Conservation (phyloP, 2,797 vertebrate species). For the Telmatherina bonti region DNA sequence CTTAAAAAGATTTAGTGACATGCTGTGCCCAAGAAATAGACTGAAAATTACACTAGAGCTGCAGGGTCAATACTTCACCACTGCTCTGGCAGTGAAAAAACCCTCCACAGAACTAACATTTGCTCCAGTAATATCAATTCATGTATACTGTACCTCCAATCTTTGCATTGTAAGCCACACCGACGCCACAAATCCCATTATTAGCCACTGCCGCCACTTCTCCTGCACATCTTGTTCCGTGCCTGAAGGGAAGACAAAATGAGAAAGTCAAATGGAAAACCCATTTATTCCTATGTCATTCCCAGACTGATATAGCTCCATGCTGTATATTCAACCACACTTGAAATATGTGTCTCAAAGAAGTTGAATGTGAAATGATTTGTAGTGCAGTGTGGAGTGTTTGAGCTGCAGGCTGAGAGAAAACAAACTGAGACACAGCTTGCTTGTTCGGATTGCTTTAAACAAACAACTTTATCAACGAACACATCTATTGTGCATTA, state of each 20-base stretch:
- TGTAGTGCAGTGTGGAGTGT: constrained; percentile 24
- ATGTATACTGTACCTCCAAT: constrained; percentile 84
- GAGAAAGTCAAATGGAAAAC: constrained; percentile 31
- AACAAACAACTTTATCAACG: constrained; percentile 51
- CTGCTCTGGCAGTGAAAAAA: constrained; percentile 25
- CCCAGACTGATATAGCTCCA: constrained; percentile 30
- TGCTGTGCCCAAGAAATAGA: constrained; percentile 41
- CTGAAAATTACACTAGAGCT: constrained; percentile 47
- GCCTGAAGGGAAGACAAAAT: constrained; percentile 77
- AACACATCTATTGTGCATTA: constrained; percentile 36
- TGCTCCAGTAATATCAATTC: constrained; percentile 20
- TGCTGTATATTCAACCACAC: constrained; percentile 2
- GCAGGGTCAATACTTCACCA: constrained; percentile 32
- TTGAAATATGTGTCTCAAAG: constrained; percentile 25
- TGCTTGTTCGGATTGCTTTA: constrained; percentile 56
- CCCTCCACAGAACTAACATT: constrained; percentile 7
- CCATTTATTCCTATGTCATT: constrained; percentile 23
- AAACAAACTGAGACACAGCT: constrained; percentile 61
- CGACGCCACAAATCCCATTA: constrained; percentile 96
- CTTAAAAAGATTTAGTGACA: constrained; percentile 41
- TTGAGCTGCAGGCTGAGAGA: constrained; percentile 50
- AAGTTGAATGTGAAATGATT: constrained; percentile 35
- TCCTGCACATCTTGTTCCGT: constrained; percentile 95
- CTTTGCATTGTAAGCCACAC: constrained; percentile 93
- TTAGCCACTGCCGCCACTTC: constrained; percentile 95